Percentiles rank a stretch among this genome's conserved stretches.
These are phyloP conservation scores for Crioceris asparagi DNA, from an alignment of 2,888 invertebrate genomes.

Conservation along the genomic window DNA sequence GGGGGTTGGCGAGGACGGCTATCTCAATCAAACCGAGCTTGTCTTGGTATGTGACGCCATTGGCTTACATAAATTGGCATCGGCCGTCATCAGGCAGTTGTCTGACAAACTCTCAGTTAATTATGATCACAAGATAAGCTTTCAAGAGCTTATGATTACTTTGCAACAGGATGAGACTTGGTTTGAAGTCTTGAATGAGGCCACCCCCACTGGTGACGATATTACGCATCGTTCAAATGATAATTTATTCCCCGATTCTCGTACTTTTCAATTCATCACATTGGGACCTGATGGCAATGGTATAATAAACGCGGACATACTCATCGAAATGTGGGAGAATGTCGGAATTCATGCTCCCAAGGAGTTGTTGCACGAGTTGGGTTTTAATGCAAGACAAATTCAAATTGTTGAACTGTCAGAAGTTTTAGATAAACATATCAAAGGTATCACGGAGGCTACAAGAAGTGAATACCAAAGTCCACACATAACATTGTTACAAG, in stretches of 20 bases:
- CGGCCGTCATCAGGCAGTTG: slow-evolving; percentile 51
- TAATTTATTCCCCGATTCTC: slow-evolving; percentile 30
- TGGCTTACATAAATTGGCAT: slow-evolving; percentile 53
- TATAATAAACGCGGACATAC: slow-evolving; percentile 38
- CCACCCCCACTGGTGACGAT: too few relatives aligned
- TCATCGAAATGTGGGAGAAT: slow-evolving; percentile 63
- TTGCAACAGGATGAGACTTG: slow-evolving; percentile 45
- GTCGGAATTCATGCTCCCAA: slow-evolving; percentile 56
- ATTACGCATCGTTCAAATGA: slow-evolving; percentile 18
- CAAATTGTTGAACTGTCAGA: slow-evolving; percentile 52
- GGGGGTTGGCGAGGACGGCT: slow-evolving; percentile 50
- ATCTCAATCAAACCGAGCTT: slow-evolving; percentile 52
- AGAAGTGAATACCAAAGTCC: slow-evolving; percentile 33
- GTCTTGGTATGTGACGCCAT: slow-evolving; percentile 54
- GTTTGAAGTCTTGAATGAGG: slow-evolving; percentile 30
- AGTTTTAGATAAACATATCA: slow-evolving; percentile 57
- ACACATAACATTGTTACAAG: slow-evolving; percentile 46
- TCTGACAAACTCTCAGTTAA: slow-evolving; percentile 55
- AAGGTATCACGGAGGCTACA: slow-evolving; percentile 25
- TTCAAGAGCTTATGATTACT: slow-evolving; percentile 53
- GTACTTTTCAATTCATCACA: slow-evolving; percentile 34
- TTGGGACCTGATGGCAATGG: slow-evolving; percentile 35
- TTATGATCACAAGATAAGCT: slow-evolving; percentile 52
- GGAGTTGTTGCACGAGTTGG: slow-evolving; percentile 54
- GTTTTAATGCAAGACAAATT: slow-evolving; percentile 48